Base-by-base conservation (phyloP, 1,140 invertebrate genomes). In the Oncopodura yosiiana region DNA sequence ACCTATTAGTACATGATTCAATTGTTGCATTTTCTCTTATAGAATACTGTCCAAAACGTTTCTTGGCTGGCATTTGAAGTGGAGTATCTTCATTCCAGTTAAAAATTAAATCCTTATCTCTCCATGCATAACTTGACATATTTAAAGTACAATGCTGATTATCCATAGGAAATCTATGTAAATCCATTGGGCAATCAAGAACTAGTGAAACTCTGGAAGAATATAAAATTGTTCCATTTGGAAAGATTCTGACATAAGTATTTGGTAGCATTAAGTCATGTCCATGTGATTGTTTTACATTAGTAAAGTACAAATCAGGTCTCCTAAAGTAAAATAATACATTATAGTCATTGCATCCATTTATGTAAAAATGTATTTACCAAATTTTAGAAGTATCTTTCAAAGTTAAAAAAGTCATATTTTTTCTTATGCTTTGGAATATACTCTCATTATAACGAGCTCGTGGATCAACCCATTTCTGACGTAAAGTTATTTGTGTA, bases 41-140 rank as follows among this genome's bases (percentile, higher is more conserved):
- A 32, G 18, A 12, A 30, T 24, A 16, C 24, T 43, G 1, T 14
- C 26, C 14, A 46, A 37, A 1, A 60, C 26, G 58, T 78, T 78
- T 27, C 71, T 62, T 5, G 76, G 76, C 44, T 26, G 70, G 71
- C 27, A 77, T 61, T 56, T 78, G 76, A 12, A 78, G 69, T 2
- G 75, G 75, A 14, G 71, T 66, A 12, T 62, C 62, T 21, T 69
- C 57, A 61, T 75, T 74, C 75, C 75, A 77, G 23, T 66, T 45
- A 39, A 77, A 74, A 21, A 71, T 67, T 18, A 78, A 63, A 61
- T 76, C 75, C 38, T 76, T 72, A 16, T 70, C 75, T 5, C 75
- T 77, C 64, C 76, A 77, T 3, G 74, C 75, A 63, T 77, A 75
- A 42, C 70, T 74, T 6, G 70, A 70, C 64, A 77, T 70, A 51